Base-by-base conservation (phyloP, 2,113 vertebrate genomes). In the Fulmarus glacialis region DNA sequence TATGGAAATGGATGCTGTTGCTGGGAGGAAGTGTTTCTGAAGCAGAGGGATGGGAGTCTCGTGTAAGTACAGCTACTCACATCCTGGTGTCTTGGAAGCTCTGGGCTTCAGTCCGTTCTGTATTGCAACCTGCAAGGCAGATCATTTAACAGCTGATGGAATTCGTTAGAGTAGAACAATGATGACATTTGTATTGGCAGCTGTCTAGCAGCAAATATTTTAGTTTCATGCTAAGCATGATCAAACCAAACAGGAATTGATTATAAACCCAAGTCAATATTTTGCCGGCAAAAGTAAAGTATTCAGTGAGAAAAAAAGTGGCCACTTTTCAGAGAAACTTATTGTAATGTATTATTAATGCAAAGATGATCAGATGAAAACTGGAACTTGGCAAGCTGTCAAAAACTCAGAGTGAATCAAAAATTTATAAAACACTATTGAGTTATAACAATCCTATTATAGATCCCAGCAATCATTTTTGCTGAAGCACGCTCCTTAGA, bases 341-440 rank as follows among this genome's bases (percentile, higher is more conserved):
- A 93, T 87, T 94, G 85, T 98, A 96, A 98, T 98, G 96, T 95
- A 98, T 98, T 98, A 98, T 98, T 98, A 98, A 98, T 98, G 92
- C 90, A 90, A 97, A 98, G 97, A 98, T 97, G 97, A 98, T 98
- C 98, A 97, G 97, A 98, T 98, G 97, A 98, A 98, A 98, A 97
- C 95, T 96, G 89, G 94, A 98, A 98, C 94, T 98, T 98, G 98
- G 98, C 95, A 98, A 98, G 97, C 97, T 98, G 97, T 98, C 98
- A 98, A 97, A 98, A 98, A 97, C 96, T 95, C 75, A 6, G 92
- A 98, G 96, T 95, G 97, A 98, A 98, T 98, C 95, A 98, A 98
- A 98, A 98, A 98, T 98, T 98, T 98, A 98, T 98, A 96, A 98
- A 98, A 97, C 63, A 81, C 95, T 98, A 98, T 98, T 98, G 98